Evolutionary conservation across 2,888 invertebrate species (phyloP).

Genomic region (Dione juno): DNA sequence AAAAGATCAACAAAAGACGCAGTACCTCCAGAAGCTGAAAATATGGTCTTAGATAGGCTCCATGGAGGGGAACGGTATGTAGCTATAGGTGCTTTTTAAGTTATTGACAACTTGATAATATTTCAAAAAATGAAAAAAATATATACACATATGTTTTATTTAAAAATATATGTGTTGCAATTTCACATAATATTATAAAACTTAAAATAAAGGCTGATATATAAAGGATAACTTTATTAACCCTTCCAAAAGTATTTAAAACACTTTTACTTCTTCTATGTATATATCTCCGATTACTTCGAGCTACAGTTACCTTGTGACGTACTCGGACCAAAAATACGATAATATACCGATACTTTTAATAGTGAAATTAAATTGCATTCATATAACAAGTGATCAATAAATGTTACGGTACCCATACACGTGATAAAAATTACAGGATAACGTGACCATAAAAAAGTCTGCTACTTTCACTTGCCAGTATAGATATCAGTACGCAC

Average conservation of each 20-base stretch:
- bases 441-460: slow-evolving; percentile 38
- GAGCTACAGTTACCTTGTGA: neutral
- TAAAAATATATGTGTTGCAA: no score
- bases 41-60: slow-evolving; percentile 75
- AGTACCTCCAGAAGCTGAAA: slow-evolving; percentile 67
- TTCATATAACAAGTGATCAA: neutral
- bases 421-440: slow-evolving; percentile 28
- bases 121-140: no score
- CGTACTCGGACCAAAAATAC: neutral
- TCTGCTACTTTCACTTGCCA: slow-evolving; percentile 44
- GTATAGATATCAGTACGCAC: slow-evolving; percentile 39
- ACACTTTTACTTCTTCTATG: no score
- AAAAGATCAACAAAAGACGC: slow-evolving; percentile 65
- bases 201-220: no score
- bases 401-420: slow-evolving; percentile 12
- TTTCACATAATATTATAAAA: no score
- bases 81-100: no score
- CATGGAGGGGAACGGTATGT: slow-evolving; percentile 90
- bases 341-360: neutral
- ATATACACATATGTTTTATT: no score
- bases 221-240: no score
- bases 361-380: neutral
- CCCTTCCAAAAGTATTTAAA: neutral
- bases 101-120: neutral
- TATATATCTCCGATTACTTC: no score